Conservation (phyloP, 2,113 vertebrate genomes). For the Sphaerodactylus townsendi region DNA sequence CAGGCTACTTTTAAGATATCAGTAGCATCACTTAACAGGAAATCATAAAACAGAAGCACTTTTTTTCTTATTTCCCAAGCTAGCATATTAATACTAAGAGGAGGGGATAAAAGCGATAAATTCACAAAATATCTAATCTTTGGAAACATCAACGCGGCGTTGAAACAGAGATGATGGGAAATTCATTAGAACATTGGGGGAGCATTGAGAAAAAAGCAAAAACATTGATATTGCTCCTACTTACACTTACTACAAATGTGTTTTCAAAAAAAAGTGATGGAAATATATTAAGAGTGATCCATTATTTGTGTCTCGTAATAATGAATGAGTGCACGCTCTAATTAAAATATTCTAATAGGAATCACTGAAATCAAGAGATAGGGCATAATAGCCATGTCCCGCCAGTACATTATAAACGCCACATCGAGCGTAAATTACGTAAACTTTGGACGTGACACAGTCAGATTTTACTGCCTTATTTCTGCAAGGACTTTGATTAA, state of each 20-base stretch:
- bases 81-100: not conserved
- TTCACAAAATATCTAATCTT: not conserved
- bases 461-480: slow-evolving; percentile 61
- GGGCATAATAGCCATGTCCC: slow-evolving; percentile 17
- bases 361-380: slow-evolving; percentile 42
- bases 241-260: not conserved
- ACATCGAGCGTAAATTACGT: slow-evolving; percentile 45
- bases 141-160: not conserved
- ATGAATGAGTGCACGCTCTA: slow-evolving; percentile 29
- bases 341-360: slow-evolving; percentile 45
- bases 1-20: not conserved
- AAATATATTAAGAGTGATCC: slow-evolving; percentile 17
- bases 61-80: not conserved
- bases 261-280: not conserved
- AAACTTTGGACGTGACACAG: slow-evolving; percentile 55
- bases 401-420: slow-evolving; percentile 21
- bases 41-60: not conserved
- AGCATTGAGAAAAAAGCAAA: not conserved
- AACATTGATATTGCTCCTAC: not conserved
- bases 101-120: not conserved
- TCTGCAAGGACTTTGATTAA: slow-evolving; percentile 65
- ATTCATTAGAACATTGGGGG: not conserved
- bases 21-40: not conserved
- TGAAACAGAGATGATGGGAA: not conserved
- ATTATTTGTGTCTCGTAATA: slow-evolving; percentile 37